Conservation (phyloP, 2,888 invertebrate genomes). For the Actias luna region DNA sequence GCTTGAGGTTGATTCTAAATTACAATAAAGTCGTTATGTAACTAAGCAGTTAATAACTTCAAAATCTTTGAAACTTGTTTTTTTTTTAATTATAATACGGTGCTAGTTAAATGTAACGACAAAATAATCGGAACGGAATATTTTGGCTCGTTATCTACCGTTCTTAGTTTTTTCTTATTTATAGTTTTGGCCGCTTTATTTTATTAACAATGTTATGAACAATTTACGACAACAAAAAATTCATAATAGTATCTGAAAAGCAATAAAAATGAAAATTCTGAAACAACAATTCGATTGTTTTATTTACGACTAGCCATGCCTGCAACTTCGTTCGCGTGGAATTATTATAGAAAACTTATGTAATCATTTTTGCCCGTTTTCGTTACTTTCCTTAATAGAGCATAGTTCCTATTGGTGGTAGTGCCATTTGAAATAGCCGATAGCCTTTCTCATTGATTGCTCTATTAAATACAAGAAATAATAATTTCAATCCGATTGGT, state of each 20-base stretch:
- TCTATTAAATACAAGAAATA: no score
- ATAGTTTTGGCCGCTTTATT: slow-evolving; percentile 59
- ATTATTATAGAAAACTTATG: no score
- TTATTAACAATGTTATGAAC: slow-evolving; percentile 71
- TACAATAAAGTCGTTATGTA: neutral
- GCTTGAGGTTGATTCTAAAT: neutral
- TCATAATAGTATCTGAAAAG: slow-evolving; percentile 49
- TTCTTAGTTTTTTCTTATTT: slow-evolving; percentile 22
- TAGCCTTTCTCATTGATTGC: no score
- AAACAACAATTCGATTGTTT: slow-evolving; percentile 47
- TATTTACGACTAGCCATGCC: slow-evolving; percentile 23
- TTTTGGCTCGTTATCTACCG: neutral
- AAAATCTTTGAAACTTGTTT: no score
- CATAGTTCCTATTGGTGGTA: no score
- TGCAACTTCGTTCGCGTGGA: neutral
- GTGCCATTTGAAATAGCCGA: no score
- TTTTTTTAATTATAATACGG: neutral
- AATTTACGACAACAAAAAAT: slow-evolving; percentile 62
- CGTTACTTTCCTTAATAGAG: no score
- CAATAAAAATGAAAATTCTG: slow-evolving; percentile 70
- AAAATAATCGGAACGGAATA: neutral
- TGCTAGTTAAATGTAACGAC: neutral
- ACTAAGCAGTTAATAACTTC: neutral
- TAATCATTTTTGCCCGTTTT: no score
- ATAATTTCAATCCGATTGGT: no score